Conservation (phyloP, 2,888 invertebrate genomes). For the Habroteleia sp. region DNA sequence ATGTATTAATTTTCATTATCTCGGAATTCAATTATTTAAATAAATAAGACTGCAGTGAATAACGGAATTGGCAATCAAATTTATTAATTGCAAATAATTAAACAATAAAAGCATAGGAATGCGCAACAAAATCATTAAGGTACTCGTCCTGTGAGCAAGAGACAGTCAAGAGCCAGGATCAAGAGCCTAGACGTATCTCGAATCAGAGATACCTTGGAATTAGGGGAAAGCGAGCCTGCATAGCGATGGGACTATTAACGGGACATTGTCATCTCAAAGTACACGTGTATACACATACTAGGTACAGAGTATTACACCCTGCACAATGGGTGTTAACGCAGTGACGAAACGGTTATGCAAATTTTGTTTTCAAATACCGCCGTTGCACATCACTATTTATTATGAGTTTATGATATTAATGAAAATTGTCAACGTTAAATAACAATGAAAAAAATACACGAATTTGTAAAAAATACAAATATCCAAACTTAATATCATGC, state of each 20-base stretch:
- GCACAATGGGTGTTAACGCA: conserved; percentile 46
- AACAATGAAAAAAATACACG: background rate
- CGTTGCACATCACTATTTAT: conserved; percentile 5
- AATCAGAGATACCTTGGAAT: conserved; percentile 59
- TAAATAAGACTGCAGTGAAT: too few relatives aligned
- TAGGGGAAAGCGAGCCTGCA: conserved; percentile 59
- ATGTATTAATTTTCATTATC: too few relatives aligned
- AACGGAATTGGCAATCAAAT: too few relatives aligned
- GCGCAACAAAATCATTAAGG: conserved; percentile 33
- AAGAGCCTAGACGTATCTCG: conserved; percentile 45
- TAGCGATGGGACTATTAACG: conserved; percentile 55
- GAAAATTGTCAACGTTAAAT: conserved; percentile 5
- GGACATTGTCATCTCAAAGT: conserved; percentile 57
- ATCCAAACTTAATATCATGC: too few relatives aligned
- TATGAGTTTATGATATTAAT: conserved; percentile 14
- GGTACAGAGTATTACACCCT: conserved; percentile 29
- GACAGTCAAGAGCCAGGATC: conserved; percentile 45
- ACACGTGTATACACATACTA: conserved; percentile 47
- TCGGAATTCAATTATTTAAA: too few relatives aligned
- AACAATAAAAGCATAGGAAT: conserved; percentile 10
- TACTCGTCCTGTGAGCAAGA: conserved; percentile 18
- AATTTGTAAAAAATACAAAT: too few relatives aligned
- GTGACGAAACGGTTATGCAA: conserved; percentile 49
- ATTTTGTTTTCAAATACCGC: conserved; percentile 40
- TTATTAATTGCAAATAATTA: background rate